These are phyloP conservation scores for Narcine bancroftii DNA, from an alignment of 2,113 vertebrate genomes.

Conservation along the genomic window DNA sequence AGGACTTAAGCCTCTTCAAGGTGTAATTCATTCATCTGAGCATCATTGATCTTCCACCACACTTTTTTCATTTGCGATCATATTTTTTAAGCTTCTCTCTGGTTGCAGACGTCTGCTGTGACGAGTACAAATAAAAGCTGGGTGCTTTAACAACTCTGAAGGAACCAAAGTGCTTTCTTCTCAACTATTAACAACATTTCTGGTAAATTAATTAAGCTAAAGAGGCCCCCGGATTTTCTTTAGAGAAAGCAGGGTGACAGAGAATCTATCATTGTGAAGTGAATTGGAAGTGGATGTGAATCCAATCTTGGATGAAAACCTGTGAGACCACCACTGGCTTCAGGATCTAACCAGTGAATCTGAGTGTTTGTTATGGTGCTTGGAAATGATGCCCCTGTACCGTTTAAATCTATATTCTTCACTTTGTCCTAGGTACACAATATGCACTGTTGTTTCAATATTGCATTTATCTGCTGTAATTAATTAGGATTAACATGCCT, in stretches of 20 bases:
- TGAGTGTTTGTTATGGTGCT: background rate
- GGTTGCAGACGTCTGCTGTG: background rate
- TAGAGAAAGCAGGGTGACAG: background rate
- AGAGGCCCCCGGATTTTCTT: background rate
- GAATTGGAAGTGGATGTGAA: background rate
- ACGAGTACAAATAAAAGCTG: background rate
- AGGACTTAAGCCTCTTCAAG: slow-evolving; percentile 28
- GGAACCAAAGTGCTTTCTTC: background rate
- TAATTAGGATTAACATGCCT: too few species aligned
- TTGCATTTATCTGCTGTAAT: too few species aligned
- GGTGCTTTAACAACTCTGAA: background rate
- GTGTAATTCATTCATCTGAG: slow-evolving; percentile 13
- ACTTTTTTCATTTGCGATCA: background rate
- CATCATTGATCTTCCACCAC: slow-evolving; percentile 2
- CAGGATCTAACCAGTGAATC: background rate
- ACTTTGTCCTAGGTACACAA: too few species aligned
- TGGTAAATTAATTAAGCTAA: background rate
- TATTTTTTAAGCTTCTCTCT: background rate
- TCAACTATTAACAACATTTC: background rate
- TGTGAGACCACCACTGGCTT: background rate
- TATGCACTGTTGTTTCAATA: too few species aligned
- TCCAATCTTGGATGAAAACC: background rate
- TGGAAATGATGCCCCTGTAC: too few species aligned
- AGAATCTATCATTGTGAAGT: background rate
- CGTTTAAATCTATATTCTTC: too few species aligned